Percentiles rank a stretch among this genome's conserved stretches.
These are phyloP conservation scores for Acrocephalus arundinaceus DNA, from an alignment of 2,113 vertebrate species.

Conservation along the genomic window DNA sequence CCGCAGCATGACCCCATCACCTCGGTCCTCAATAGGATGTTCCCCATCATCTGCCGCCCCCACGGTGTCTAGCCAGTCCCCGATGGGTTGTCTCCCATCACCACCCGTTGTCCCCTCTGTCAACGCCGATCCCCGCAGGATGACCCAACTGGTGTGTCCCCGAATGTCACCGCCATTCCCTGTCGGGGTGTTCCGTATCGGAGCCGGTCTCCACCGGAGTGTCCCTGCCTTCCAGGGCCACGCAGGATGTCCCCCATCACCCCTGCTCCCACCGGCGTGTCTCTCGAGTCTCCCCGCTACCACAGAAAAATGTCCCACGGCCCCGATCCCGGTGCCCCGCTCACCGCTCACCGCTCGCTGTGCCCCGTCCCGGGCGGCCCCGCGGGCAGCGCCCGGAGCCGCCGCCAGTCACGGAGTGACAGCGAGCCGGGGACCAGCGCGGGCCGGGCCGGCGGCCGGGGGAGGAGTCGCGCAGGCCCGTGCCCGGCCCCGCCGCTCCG, in stretches of 20 bases:
- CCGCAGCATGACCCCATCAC: neutral
- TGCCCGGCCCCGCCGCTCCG: too few relatives aligned
- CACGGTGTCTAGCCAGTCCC: neutral
- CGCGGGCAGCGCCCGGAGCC: neutral
- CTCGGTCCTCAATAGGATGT: neutral
- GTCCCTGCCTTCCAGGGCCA: neutral
- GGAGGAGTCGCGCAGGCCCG: too few relatives aligned
- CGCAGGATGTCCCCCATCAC: neutral
- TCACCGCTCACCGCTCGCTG: constrained; percentile 11
- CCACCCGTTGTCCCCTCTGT: neutral
- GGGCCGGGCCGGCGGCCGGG: neutral
- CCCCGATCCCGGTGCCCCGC: neutral
- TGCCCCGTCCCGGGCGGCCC: neutral
- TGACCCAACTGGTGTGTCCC: neutral
- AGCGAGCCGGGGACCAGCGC: neutral
- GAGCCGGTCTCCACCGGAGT: neutral
- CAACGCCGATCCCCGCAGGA: neutral
- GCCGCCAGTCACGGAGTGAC: neutral
- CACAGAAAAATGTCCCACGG: neutral
- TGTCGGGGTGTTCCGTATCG: neutral
- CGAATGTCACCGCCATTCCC: neutral
- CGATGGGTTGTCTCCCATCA: neutral
- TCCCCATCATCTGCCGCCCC: neutral
- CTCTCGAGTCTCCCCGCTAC: neutral
- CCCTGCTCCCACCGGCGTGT: neutral